Evolutionary conservation across 2,888 invertebrate species (phyloP).

Genomic region (Abrostola triplasia): DNA sequence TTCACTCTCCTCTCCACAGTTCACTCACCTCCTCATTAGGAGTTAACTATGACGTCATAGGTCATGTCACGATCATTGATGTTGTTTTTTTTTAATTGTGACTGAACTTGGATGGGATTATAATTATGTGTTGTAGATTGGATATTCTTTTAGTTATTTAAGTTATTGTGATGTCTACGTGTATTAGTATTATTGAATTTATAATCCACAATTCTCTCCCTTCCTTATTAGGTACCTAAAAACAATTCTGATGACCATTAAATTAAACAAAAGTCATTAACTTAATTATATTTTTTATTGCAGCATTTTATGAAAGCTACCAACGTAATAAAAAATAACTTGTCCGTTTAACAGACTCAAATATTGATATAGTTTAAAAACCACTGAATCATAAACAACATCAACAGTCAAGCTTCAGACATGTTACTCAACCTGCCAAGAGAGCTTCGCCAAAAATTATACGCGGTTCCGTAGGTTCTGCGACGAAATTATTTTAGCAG

Average conservation of each 20-base stretch:
- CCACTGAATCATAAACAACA: slow-evolving; percentile 61
- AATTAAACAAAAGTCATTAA: no score
- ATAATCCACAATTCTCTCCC: no score
- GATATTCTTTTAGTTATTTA: not conserved
- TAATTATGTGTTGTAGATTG: not conserved
- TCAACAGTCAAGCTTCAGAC: slow-evolving; percentile 58
- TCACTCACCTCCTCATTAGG: slow-evolving; percentile 16
- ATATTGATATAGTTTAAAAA: slow-evolving; percentile 52
- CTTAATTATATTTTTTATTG: slow-evolving; percentile 25
- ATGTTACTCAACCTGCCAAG: slow-evolving; percentile 19
- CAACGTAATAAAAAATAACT: slow-evolving; percentile 44
- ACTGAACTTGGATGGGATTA: not conserved
- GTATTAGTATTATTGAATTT: no score
- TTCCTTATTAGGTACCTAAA: no score
- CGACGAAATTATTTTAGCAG: no score
- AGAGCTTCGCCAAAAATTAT: no score
- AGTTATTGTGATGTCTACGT: no score
- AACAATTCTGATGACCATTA: no score
- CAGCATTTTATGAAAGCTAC: slow-evolving; percentile 37
- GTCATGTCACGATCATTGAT: slow-evolving; percentile 24
- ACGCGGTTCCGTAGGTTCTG: no score
- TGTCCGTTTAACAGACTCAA: slow-evolving; percentile 27
- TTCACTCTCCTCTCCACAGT: slow-evolving; percentile 39
- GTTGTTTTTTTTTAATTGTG: slow-evolving; percentile 17
- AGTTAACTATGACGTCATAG: slow-evolving; percentile 5